Evolutionary conservation across 1,140 invertebrate genomes (phyloP).

Genomic region (Dufourea novaeangliae): DNA sequence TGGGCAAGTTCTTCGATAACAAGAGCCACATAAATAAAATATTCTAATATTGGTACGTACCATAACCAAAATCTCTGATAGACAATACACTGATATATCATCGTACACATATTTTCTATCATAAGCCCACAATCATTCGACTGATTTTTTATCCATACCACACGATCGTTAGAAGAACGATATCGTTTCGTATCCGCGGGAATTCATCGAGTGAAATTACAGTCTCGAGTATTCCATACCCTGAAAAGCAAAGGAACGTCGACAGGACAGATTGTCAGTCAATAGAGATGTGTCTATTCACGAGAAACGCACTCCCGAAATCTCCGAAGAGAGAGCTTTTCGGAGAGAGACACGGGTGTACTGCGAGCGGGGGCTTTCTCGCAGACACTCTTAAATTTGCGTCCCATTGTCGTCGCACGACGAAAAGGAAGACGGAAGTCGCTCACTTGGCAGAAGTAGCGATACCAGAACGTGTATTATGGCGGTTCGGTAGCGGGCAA

Average conservation of each 20-base stretch:
- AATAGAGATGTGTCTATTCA: constrained; percentile 35
- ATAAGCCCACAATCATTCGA: no score
- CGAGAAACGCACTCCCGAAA: constrained; percentile 18
- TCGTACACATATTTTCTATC: no score
- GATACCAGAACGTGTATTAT: constrained; percentile 75
- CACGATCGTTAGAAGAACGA: no score
- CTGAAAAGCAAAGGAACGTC: not conserved
- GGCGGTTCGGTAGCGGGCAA: constrained; percentile 33
- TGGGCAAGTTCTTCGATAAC: no score
- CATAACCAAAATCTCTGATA: no score
- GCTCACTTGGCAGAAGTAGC: constrained; percentile 79
- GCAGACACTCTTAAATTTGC: constrained; percentile 78
- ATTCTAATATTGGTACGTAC: no score
- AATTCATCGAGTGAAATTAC: not conserved
- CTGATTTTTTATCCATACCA: no score
- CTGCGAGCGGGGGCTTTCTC: constrained; percentile 61
- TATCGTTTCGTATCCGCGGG: no score
- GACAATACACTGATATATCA: no score
- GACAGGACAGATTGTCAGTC: constrained; percentile 20
- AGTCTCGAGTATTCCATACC: not conserved
- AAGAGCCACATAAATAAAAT: no score
- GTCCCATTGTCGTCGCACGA: constrained; percentile 73
- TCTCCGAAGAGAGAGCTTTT: constrained; percentile 31
- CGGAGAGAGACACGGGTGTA: constrained; percentile 41
- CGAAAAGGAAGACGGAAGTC: constrained; percentile 76